Percentiles rank a stretch among this genome's conserved stretches.
These are phyloP conservation scores for Manduca sexta DNA, from an alignment of 1,140 invertebrate species.

Conservation along the genomic window DNA sequence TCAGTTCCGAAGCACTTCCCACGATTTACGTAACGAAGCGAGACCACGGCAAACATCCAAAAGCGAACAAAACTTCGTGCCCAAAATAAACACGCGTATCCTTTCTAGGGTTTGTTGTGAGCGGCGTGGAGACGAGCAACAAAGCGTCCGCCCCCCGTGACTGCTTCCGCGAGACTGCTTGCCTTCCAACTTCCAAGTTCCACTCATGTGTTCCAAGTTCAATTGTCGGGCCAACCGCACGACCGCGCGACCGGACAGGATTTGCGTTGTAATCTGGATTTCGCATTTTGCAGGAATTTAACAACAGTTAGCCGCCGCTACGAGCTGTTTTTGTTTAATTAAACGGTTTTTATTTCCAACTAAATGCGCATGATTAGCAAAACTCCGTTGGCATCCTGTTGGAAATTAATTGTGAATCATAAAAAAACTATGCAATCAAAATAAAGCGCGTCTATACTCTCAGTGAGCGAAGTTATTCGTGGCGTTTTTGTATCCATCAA, in stretches of 20 bases:
- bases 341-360: no score
- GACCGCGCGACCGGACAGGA: constrained; percentile 12
- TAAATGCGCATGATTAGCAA: no score
- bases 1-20: constrained; percentile 1
- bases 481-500: no score
- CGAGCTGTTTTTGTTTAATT: no score
- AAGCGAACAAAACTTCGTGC: constrained; percentile 45
- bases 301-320: constrained; percentile 5
- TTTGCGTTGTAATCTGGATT: constrained; percentile 7
- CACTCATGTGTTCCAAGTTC: constrained; percentile 22
- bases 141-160: constrained; percentile 30
- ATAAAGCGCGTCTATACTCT: no score
- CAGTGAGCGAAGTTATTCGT: no score
- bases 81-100: constrained; percentile 53
- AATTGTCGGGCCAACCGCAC: constrained; percentile 5
- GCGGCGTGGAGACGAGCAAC: constrained; percentile 22
- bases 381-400: no score
- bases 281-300: constrained; percentile 7
- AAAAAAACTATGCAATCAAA: no score
- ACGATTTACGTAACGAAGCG: constrained; percentile 44
- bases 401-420: no score
- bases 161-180: constrained; percentile 38
- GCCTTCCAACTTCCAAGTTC: constrained; percentile 22
- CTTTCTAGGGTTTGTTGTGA: constrained; percentile 34
- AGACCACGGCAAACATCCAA: constrained; percentile 32